Conservation (phyloP, 2,888 invertebrate genomes). For the Muscina levida region DNA sequence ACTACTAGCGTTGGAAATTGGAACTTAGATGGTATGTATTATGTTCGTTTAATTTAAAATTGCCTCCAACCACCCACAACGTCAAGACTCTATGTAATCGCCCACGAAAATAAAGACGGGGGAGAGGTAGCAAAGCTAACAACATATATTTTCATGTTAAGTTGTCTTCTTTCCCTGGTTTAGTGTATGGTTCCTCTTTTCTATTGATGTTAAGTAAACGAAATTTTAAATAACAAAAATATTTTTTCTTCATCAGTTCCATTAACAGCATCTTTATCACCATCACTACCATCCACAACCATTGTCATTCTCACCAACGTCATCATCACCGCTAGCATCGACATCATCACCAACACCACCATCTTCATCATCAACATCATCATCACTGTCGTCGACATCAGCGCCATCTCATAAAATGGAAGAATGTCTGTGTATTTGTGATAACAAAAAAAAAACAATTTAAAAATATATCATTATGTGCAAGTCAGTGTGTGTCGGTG, state of each 20-base stretch:
- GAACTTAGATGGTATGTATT: slow-evolving; percentile 1
- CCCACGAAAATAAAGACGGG: too few species aligned
- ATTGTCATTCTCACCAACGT: not conserved
- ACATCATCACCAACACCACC: not conserved
- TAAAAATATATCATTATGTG: slow-evolving; percentile 26
- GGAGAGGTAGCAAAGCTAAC: slow-evolving; percentile 11
- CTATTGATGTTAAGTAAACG: slow-evolving; percentile 43
- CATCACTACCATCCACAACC: slow-evolving; percentile 1
- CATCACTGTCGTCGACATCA: not conserved
- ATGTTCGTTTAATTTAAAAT: slow-evolving; percentile 36
- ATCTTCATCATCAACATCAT: slow-evolving; percentile 3
- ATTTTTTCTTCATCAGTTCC: slow-evolving; percentile 3
- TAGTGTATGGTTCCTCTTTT: not conserved
- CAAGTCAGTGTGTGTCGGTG: not conserved
- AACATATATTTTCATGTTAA: slow-evolving; percentile 42
- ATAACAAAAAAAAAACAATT: slow-evolving; percentile 38
- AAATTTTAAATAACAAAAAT: slow-evolving; percentile 45
- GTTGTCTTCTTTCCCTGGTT: slow-evolving; percentile 1
- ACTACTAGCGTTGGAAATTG: not conserved
- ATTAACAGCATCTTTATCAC: not conserved
- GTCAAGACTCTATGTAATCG: too few species aligned
- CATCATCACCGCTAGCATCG: slow-evolving; percentile 6
- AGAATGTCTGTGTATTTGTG: slow-evolving; percentile 23
- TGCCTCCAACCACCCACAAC: not conserved
- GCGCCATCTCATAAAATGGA: not conserved